These are phyloP conservation scores for Xiphorhynchus erythropygius DNA, from an alignment of 2,797 vertebrate species.

Conservation along the genomic window DNA sequence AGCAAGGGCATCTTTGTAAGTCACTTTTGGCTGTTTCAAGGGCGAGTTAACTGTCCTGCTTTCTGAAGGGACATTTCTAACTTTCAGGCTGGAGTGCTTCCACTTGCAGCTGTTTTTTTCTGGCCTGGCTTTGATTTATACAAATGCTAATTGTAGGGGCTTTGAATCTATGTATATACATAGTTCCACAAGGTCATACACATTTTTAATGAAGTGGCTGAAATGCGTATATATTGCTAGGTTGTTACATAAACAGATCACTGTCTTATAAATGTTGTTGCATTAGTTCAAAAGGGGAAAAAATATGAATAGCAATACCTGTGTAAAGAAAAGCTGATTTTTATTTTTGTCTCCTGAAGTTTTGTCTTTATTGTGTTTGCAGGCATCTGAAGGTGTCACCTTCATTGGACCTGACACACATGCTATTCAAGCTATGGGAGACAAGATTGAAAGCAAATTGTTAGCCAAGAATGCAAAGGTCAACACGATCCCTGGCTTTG, in stretches of 20 bases:
- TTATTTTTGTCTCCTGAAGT: conserved; percentile 77
- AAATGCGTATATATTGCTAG: conserved; percentile 5
- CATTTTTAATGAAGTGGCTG: conserved; percentile 43
- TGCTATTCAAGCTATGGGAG: conserved; percentile 90
- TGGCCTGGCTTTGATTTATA: conserved; percentile 44
- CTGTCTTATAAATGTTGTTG: not conserved
- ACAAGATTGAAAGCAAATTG: conserved; percentile 97
- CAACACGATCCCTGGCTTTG: conserved; percentile 84
- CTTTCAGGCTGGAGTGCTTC: conserved; percentile 29
- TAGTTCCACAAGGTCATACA: conserved; percentile 6
- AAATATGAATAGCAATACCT: conserved; percentile 50
- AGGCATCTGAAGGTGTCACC: conserved; percentile 90
- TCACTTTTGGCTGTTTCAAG: not conserved
- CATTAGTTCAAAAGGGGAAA: not conserved
- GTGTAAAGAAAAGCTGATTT: conserved; percentile 30
- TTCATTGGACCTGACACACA: conserved; percentile 93
- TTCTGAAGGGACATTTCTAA: conserved; percentile 17
- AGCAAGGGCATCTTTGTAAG: not conserved
- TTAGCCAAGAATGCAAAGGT: conserved; percentile 91
- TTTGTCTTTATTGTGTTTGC: conserved; percentile 86
- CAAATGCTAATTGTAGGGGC: conserved; percentile 39
- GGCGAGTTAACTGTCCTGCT: not conserved
- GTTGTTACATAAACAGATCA: conserved; percentile 5
- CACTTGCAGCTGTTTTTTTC: conserved; percentile 42
- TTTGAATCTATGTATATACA: not conserved